phyloP scores from a whole-genome alignment of 2,113 vertebrate species.

The Beaufortia kweichowensis region DNA sequence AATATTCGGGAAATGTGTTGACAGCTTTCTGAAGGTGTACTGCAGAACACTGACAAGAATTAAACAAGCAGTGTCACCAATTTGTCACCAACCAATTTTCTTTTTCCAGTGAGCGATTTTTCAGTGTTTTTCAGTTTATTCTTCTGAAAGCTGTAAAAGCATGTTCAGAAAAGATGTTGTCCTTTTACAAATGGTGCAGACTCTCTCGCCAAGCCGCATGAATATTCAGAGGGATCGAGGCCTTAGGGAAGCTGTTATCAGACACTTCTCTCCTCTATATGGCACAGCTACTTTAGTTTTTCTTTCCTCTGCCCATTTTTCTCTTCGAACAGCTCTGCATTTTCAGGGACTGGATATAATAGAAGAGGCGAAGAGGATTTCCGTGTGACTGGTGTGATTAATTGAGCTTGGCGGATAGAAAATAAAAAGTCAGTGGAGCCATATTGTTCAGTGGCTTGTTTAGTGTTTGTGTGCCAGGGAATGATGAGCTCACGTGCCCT shows the following conservation, averaged over 20 bases:
- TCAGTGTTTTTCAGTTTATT: slow-evolving; percentile 1
- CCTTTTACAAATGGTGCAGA: slow-evolving; percentile 59
- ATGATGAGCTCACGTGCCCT: slow-evolving; percentile 59
- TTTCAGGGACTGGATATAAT: slow-evolving; percentile 63
- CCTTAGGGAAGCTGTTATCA: slow-evolving; percentile 67
- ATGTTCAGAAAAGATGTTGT: slow-evolving; percentile 58
- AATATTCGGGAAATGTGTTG: background rate
- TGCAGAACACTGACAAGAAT: background rate
- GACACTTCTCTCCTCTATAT: slow-evolving; percentile 51
- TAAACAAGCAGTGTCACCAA: background rate
- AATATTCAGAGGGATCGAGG: slow-evolving; percentile 65
- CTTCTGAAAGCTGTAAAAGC: background rate
- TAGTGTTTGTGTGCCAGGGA: slow-evolving; percentile 50
- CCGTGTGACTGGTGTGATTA: slow-evolving; percentile 69
- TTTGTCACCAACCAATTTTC: background rate
- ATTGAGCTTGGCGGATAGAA: slow-evolving; percentile 73
- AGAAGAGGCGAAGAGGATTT: slow-evolving; percentile 59
- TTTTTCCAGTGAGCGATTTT: background rate
- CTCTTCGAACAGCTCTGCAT: slow-evolving; percentile 52
- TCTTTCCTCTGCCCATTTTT: slow-evolving; percentile 52
- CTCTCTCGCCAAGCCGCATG: slow-evolving; percentile 64
- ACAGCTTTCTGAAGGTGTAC: background rate
- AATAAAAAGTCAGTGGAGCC: slow-evolving; percentile 66
- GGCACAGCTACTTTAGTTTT: slow-evolving; percentile 31
- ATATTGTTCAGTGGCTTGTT: slow-evolving; percentile 56